A percentile compares a stretch with the other conserved stretches of the same genome.
Evolutionary conservation across 2,113 vertebrate species (phyloP).

Genomic region (Orthonyx spaldingii): DNA sequence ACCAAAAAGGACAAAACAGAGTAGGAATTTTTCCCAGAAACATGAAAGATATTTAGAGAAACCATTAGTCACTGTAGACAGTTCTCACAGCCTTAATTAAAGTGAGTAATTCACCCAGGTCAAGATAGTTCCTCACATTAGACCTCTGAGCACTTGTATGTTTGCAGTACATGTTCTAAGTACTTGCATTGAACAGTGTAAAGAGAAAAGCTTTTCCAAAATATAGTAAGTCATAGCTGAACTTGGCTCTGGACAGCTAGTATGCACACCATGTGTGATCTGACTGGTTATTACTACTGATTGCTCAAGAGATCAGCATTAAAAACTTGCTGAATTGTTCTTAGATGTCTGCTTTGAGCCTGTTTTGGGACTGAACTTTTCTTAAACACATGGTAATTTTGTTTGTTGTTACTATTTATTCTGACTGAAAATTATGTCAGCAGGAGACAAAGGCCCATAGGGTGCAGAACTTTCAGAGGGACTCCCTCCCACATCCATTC

Average conservation of each 20-base stretch:
- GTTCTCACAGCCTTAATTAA: neutral
- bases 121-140: neutral
- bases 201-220: neutral
- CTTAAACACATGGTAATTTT: neutral
- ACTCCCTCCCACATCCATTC: neutral
- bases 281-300: neutral
- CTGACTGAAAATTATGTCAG: neutral
- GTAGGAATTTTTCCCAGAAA: neutral
- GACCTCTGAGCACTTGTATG: neutral
- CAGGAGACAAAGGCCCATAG: neutral
- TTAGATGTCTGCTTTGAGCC: neutral
- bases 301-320: neutral
- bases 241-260: neutral
- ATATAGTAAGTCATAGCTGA: neutral
- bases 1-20: neutral
- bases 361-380: neutral
- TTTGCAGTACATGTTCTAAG: neutral
- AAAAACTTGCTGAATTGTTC: neutral
- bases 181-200: neutral
- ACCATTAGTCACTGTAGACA: neutral
- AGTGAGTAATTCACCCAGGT: neutral
- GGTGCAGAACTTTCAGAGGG: neutral
- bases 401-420: neutral
- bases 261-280: neutral
- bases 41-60: neutral